Evolutionary conservation across 2,888 invertebrate genomes (phyloP), one percentile per base, ranked within the genome.

Genomic region (Linnaemya tessellans): DNA sequence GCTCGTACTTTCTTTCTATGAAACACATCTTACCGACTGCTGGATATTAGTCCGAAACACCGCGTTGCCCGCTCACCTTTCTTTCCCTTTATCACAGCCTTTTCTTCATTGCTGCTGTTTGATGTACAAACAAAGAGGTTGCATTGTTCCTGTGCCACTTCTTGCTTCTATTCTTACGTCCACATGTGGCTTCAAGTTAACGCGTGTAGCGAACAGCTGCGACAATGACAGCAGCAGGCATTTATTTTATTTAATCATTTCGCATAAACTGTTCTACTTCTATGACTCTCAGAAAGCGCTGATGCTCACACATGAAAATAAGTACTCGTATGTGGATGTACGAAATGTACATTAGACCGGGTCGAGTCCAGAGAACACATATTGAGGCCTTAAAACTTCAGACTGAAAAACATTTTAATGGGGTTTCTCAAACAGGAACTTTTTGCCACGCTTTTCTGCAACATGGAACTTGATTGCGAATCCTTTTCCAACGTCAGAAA

Each of bases 181-280:
- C 73, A 67, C 58, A 73, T 46, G 73, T 73, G 65, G 56, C 80
- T 80, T 64, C 38, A 49, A 51, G 58, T 74, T 73, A 49, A 79
- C 51, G 70, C 62, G 70, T 62, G 70, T 43, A 62, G 43, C 60
- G 51, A 79, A 70, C 78, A 73, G 73, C 73, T 58, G 30, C 43
- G 65, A 46, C 65, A 58, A 58, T 15, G 65, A 56, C 67, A 65
- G 67, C 65, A 65, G 49, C 58, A 65, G 49, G 18, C 46, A 80
- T 65, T 80, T 73, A 73, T 80, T 71, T 71, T 54, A 62, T 70
- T 80, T 80, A 54, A 70, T 30, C 62, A 80, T 80, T 73, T 73
- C 46, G 46, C 46, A 73, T 71, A 65, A 80, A 73, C 64, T 80
- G 71, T 73, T 71, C 71, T 56, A 80, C 71, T 80, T 73, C 71